Base-by-base conservation (phyloP, 1,140 invertebrate species). In the Drosophila fuyamai region DNA sequence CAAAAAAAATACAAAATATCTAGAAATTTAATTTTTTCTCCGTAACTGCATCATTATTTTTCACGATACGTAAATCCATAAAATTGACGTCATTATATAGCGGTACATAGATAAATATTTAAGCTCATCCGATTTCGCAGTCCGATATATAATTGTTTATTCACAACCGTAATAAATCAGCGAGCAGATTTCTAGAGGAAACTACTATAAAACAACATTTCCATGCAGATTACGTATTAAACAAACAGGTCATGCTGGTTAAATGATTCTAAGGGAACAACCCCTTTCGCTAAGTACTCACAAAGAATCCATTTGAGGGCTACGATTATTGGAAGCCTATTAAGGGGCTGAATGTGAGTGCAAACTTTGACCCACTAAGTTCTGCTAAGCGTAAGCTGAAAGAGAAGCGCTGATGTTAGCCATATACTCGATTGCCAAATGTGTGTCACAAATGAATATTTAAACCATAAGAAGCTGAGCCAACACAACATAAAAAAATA, bases 361-460 rank as follows among this genome's bases (percentile, higher is more conserved):
- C 41, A 51, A 75, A 44, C 51, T 56, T 32, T 76, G 60, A 51
- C 71, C 73, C 46, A 41, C 51, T 76, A 56, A 47, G 48, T 46
- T 36, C 32, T 44, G 62, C 60, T 75, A 66, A 65, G 60, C 54
- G 59, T 75, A 58, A 38, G 73, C 73, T 76, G 73, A 46, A 76
- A 76, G 29, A 76, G 41, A 76, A 76, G 60, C 72, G 72, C 73
- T 66, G 23, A 66, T 63, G 60, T 76, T 76, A 76, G 71, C 73
- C 16, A 63, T 38, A 23, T 16, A 53, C 50, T 27, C 13, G 29
- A 14, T 8, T 38, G 44, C 57, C 12, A 1, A 12, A 53, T 62
- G 36, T 56, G 38, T 27, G 18, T 38, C 47, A 46, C 23, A 53
- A 46, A 56, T 55, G 51, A 55, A 59, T 65, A 32, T 44, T n/a